A percentile compares a stretch with the other conserved stretches of the same genome.
Evolutionary conservation across 2,888 invertebrate species (phyloP).

Genomic region (Punctoribates punctum): DNA sequence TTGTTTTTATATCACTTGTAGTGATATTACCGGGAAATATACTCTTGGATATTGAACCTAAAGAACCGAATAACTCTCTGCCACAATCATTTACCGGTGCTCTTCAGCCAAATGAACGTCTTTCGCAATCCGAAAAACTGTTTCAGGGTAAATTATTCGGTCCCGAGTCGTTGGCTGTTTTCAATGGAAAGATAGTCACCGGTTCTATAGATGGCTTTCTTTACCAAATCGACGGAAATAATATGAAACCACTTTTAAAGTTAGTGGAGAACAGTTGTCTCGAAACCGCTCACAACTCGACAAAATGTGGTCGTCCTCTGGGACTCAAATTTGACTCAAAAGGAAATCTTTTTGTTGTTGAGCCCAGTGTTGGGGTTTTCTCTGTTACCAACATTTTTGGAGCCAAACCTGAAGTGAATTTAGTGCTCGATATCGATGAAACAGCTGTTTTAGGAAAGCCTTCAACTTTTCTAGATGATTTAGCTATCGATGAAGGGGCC

Average conservation of each 20-base stretch:
- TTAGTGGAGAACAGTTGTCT: constrained; percentile 32
- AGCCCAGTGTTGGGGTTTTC: constrained; percentile 47
- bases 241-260: constrained; percentile 33
- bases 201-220: constrained; percentile 74
- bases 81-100: constrained; percentile 57
- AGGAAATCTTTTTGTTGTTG: constrained; percentile 47
- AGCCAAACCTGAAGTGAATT: not conserved
- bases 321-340: constrained; percentile 47
- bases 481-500: constrained; percentile 34
- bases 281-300: constrained; percentile 45
- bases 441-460: constrained; percentile 18
- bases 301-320: constrained; percentile 47
- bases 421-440: constrained; percentile 12
- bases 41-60: constrained; percentile 22
- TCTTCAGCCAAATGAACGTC: constrained; percentile 62
- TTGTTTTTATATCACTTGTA: not conserved
- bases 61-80: too few species aligned
- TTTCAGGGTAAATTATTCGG: constrained; percentile 64
- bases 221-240: constrained; percentile 63
- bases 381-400: constrained; percentile 38
- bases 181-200: constrained; percentile 68
- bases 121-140: constrained; percentile 65
- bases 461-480: constrained; percentile 30
- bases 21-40: constrained; percentile 27
- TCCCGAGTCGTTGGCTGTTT: constrained; percentile 72